Evolutionary conservation across 2,113 vertebrate genomes (phyloP).

Genomic region (Probosciger aterrimus): DNA sequence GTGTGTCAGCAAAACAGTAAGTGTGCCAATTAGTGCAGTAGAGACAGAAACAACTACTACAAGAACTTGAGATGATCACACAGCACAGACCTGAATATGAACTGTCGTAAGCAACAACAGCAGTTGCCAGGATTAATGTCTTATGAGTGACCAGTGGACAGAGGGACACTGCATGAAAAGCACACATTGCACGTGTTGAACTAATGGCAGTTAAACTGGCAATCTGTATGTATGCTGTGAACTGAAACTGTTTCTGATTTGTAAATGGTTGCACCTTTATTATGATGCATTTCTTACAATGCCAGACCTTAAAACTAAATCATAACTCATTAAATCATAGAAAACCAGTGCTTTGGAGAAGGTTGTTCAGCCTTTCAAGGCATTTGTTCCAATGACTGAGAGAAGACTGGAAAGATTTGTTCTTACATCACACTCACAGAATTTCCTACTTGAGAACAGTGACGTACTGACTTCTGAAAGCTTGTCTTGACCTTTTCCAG

Average conservation of each 20-base stretch:
- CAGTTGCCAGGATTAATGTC: not conserved
- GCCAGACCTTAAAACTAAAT: not conserved
- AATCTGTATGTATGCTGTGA: not conserved
- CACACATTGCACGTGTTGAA: not conserved
- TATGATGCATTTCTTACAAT: not conserved
- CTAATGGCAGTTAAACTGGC: not conserved
- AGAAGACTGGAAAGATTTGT: not conserved
- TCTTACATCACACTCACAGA: not conserved
- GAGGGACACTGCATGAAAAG: not conserved
- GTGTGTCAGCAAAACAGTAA: not conserved
- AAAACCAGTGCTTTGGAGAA: not conserved
- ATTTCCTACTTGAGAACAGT: not conserved
- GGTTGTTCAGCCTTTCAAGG: not conserved
- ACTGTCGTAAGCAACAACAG: not conserved
- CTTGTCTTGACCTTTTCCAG: not conserved
- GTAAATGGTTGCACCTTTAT: not conserved
- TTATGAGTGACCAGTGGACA: not conserved
- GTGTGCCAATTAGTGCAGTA: not conserved
- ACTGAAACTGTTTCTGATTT: not conserved
- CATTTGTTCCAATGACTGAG: not conserved
- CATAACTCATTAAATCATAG: not conserved
- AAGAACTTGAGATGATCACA: not conserved
- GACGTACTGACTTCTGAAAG: not conserved
- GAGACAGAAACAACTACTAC: not conserved
- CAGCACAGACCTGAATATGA: not conserved